phyloP scores from a whole-genome alignment of 2,113 vertebrate species.

The Amia ocellicauda region DNA sequence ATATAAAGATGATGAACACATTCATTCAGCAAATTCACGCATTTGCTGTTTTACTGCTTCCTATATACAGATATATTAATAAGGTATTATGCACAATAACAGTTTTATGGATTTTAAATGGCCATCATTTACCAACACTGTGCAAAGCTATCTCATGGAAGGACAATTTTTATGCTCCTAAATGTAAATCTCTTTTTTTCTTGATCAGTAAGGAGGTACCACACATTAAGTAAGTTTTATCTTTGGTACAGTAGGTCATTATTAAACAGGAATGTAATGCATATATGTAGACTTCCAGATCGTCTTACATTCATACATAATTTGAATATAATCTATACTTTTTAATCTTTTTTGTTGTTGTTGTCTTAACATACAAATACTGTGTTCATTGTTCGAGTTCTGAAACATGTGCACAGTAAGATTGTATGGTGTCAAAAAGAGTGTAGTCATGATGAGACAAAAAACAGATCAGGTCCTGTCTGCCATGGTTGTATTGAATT shows the following conservation, averaged over 20 bases:
- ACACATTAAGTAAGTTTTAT: constrained; percentile 56
- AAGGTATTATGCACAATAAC: constrained; percentile 66
- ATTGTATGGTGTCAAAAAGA: too few relatives aligned
- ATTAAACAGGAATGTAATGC: constrained; percentile 47
- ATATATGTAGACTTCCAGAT: constrained; percentile 36
- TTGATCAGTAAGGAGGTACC: constrained; percentile 52
- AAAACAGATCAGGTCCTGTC: constrained; percentile 52
- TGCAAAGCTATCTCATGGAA: constrained; percentile 55
- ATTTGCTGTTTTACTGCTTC: constrained; percentile 48
- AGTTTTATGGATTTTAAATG: constrained; percentile 69
- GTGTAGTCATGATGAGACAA: too few relatives aligned
- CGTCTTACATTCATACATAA: too few relatives aligned
- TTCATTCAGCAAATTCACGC: constrained; percentile 41
- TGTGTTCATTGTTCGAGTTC: too few relatives aligned
- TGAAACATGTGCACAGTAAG: too few relatives aligned
- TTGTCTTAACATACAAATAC: too few relatives aligned
- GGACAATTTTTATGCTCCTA: constrained; percentile 57
- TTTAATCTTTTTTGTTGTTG: too few relatives aligned
- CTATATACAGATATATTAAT: constrained; percentile 60
- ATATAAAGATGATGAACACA: constrained; percentile 30
- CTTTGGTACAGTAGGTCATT: constrained; percentile 42
- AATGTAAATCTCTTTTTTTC: constrained; percentile 51
- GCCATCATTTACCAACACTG: constrained; percentile 60
- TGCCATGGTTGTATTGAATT: too few relatives aligned
- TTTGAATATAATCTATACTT: too few relatives aligned